These are phyloP conservation scores for Montipora foliosa DNA, from an alignment of 64 coral and sea anemone species.

Conservation along the genomic window DNA sequence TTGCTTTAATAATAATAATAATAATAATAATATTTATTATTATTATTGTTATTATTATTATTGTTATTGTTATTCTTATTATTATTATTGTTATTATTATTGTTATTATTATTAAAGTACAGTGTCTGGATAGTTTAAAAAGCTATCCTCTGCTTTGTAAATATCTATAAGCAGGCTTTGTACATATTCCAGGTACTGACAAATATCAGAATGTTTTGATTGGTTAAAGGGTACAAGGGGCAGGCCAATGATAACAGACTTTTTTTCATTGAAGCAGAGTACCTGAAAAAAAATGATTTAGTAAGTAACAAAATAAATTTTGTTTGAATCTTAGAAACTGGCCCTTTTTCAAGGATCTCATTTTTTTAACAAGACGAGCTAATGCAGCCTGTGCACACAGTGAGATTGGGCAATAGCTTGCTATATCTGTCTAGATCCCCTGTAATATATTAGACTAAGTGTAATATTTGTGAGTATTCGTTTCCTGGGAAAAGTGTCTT, in stretches of 20 bases:
- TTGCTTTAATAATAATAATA: not conserved
- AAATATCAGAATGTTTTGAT: conserved; percentile 77
- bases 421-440: too few species aligned
- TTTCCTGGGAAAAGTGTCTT: not conserved
- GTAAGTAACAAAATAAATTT: not conserved
- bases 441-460: too few species aligned
- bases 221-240: conserved; percentile 75
- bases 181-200: conserved; percentile 58
- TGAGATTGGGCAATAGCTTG: too few species aligned
- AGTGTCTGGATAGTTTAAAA: not conserved
- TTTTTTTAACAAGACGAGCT: not conserved
- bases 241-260: conserved; percentile 58
- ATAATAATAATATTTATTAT: not conserved
- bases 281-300: conserved; percentile 33
- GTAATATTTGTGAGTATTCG: too few species aligned
- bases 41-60: too few species aligned
- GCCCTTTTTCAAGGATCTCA: not conserved
- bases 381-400: not conserved
- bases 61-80: not conserved
- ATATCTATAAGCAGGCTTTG: conserved; percentile 63
- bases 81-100: not conserved
- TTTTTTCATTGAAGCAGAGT: conserved; percentile 64
- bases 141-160: conserved; percentile 32
- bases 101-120: not conserved
- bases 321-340: not conserved